These are phyloP conservation scores for Chaetops frenatus DNA, from an alignment of 2,113 vertebrate genomes.

Conservation along the genomic window DNA sequence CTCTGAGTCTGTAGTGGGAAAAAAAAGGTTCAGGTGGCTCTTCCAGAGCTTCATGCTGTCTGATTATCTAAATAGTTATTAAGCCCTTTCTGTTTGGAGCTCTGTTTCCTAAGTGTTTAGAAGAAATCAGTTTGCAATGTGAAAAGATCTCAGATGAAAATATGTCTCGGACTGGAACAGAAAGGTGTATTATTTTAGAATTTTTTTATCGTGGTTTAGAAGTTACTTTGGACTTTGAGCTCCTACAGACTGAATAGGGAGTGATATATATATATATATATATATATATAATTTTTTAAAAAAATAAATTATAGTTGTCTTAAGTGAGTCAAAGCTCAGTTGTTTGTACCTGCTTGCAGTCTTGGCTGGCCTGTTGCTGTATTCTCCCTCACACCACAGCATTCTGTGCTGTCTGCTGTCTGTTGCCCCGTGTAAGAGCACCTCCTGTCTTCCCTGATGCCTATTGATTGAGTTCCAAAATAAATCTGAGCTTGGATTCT, in stretches of 20 bases:
- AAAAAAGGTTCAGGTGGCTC: background rate
- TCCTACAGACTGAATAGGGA: background rate
- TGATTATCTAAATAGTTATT: background rate
- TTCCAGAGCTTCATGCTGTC: background rate
- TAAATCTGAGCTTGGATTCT: background rate
- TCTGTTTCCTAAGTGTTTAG: background rate
- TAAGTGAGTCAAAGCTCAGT: background rate
- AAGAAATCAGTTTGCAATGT: background rate
- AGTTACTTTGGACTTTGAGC: background rate
- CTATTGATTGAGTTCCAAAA: background rate
- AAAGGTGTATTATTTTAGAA: background rate
- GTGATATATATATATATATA: background rate
- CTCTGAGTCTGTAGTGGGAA: background rate
- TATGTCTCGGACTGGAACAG: background rate
- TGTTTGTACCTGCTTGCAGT: background rate
- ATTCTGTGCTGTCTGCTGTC: background rate
- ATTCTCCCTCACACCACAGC: background rate
- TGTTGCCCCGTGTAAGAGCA: background rate
- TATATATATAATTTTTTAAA: too few species aligned
- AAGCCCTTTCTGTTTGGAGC: background rate
- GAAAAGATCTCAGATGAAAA: background rate
- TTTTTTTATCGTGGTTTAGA: background rate
- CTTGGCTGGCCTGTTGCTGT: background rate
- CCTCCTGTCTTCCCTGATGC: background rate
- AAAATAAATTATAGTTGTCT: background rate